These are phyloP conservation scores for Myotis vivesi DNA, from an alignment of 2,797 vertebrate species.

Conservation along the genomic window DNA sequence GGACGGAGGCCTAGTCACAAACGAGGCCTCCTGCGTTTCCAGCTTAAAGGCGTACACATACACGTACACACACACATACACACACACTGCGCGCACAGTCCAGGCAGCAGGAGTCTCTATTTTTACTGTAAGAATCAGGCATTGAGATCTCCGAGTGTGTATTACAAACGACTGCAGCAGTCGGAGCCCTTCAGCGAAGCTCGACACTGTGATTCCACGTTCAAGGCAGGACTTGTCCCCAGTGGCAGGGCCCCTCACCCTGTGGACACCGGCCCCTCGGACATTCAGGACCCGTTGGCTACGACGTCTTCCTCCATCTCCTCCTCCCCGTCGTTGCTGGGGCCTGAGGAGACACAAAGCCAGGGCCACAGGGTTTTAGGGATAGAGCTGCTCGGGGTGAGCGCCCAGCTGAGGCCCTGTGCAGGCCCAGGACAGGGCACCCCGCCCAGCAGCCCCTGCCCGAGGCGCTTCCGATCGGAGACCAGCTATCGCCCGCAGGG, in stretches of 20 bases:
- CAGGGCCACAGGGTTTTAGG: neutral
- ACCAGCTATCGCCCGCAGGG: neutral
- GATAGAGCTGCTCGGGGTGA: fast-evolving
- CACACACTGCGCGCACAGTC: neutral
- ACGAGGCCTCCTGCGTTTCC: fast-evolving
- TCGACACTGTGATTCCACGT: neutral
- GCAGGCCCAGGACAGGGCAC: neutral
- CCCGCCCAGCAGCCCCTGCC: neutral
- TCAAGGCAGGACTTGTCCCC: neutral
- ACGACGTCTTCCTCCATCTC: conserved; percentile 90
- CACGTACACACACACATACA: fast-evolving
- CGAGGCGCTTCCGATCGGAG: neutral
- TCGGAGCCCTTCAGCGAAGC: neutral
- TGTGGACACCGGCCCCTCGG: neutral
- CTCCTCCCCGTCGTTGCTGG: conserved; percentile 83
- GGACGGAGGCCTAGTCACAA: neutral
- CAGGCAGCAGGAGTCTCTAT: conserved; percentile 24
- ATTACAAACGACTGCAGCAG: conserved; percentile 66
- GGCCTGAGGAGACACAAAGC: conserved; percentile 79
- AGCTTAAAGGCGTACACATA: too few relatives aligned
- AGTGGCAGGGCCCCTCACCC: neutral
- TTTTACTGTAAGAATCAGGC: conserved; percentile 68
- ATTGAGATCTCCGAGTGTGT: conserved; percentile 72
- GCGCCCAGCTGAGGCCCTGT: neutral
- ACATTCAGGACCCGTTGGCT: conserved; percentile 89